Evolutionary conservation across 2,797 vertebrate species (phyloP), one percentile per base, ranked within the genome.

Genomic region (Cottoperca gobio): DNA sequence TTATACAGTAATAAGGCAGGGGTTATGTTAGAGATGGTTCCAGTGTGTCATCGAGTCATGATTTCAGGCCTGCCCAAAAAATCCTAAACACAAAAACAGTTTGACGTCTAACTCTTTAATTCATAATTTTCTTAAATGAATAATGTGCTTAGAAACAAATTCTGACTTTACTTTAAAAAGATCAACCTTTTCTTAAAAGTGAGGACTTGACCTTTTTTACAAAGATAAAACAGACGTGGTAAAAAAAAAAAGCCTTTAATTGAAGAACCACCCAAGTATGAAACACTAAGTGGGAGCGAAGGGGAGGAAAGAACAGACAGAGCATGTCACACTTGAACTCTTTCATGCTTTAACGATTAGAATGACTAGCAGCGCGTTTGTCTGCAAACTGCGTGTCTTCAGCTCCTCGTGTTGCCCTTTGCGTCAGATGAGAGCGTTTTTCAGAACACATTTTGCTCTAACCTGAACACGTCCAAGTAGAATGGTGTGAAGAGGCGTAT

Each of bases 321-420:
- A 76, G 42, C 42, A n/a, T 71, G 76, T 82, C 64, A 50, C 64
- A 65, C 61, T 72, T 67, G 16, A 75, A 79, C 84, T 77, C 72
- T 46, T 66, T 81, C 85, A 79, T 62, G 63, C 63, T 78, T 84
- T 61, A 72, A 49, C 57, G 23, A 73, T 79, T 73, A 69, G 81
- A 67, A 67, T 53, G 76, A 77, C 71, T n/a, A 82, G 75, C 63
- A 33, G 31, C 4, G 1, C 6, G 8, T 75, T 67, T 65, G 55
- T 72, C 54, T 33, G 58, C 23, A 58, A 46, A 46, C 37, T 37
- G 23, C 24, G 1, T 55, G 64, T 63, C 48, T 57, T 23, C 53
- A 19, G 61, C 66, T 66, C 19, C 28, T 24, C 16, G 2, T 28
- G 61, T 57, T 45, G 37, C 49, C 69, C 40, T 58, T 33, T 24